Evolutionary conservation across 2,113 vertebrate species (phyloP).

Genomic region (Motacilla tschutschensis): DNA sequence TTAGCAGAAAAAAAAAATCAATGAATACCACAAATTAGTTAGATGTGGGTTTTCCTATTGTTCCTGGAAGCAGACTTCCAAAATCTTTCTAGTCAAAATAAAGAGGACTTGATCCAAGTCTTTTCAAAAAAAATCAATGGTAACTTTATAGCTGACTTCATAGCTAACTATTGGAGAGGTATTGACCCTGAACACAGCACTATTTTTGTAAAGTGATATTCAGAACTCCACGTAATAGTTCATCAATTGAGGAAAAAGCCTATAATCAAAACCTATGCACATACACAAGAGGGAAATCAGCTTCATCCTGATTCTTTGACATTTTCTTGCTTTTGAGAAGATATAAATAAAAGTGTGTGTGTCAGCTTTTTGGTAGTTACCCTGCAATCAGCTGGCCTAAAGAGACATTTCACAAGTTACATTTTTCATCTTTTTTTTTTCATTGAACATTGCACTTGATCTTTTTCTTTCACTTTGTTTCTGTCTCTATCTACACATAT

Average conservation of each 20-base stretch:
- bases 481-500: neutral
- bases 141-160: slow-evolving; percentile 10
- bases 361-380: slow-evolving; percentile 46
- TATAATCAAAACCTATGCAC: slow-evolving; percentile 59
- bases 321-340: slow-evolving; percentile 44
- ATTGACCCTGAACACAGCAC: neutral
- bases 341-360: slow-evolving; percentile 50
- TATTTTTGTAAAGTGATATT: slow-evolving; percentile 47
- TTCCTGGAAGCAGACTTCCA: neutral
- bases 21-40: neutral
- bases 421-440: slow-evolving; percentile 4
- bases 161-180: slow-evolving; percentile 11
- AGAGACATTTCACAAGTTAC: slow-evolving; percentile 49
- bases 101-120: neutral
- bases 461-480: neutral
- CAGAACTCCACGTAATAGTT: slow-evolving; percentile 19
- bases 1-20: neutral
- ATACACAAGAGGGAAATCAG: slow-evolving; percentile 49
- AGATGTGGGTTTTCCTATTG: neutral
- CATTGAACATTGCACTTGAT: neutral
- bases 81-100: neutral
- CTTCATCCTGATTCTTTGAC: slow-evolving; percentile 50
- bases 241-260: slow-evolving; percentile 30
- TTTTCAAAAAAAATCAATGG: neutral
- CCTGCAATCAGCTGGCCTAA: slow-evolving; percentile 62